phyloP scores from a whole-genome alignment of 2,888 invertebrate species.

The Willowsia nigromaculata region DNA sequence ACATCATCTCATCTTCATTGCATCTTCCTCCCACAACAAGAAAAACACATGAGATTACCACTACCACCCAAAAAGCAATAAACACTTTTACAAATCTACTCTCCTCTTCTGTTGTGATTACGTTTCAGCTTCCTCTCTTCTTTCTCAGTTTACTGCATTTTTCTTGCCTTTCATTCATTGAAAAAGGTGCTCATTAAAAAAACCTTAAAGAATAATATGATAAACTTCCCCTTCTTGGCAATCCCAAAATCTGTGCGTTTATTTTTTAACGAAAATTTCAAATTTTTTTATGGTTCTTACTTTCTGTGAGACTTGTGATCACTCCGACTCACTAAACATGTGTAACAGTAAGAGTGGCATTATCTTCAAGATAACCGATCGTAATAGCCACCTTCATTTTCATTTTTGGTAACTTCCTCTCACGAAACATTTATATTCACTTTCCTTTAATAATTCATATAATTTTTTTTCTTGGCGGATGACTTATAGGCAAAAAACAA shows the following conservation, averaged over 20 bases:
- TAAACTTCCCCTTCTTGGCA: not conserved
- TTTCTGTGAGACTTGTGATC: not conserved
- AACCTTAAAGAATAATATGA: not conserved
- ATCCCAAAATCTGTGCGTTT: not conserved
- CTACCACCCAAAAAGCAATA: slow-evolving; percentile 6
- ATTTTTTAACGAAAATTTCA: not conserved
- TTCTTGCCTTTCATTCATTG: not conserved
- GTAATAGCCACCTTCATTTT: slow-evolving; percentile 4
- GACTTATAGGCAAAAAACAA: not conserved
- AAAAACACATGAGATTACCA: too few species aligned
- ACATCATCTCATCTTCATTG: not conserved
- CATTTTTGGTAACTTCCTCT: not conserved
- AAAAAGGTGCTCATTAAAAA: not conserved
- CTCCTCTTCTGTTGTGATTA: not conserved
- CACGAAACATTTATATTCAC: slow-evolving; percentile 3
- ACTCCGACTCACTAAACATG: slow-evolving; percentile 29
- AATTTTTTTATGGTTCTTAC: not conserved
- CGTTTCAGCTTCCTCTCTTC: not conserved
- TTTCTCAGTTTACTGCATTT: not conserved
- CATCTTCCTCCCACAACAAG: slow-evolving; percentile 11
- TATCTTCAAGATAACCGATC: not conserved
- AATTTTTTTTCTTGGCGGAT: not conserved
- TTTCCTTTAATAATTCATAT: not conserved
- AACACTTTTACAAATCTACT: not conserved
- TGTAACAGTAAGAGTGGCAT: slow-evolving; percentile 8